Evolutionary conservation across 2,888 invertebrate species (phyloP).

Genomic region (Temnothorax ravouxi): DNA sequence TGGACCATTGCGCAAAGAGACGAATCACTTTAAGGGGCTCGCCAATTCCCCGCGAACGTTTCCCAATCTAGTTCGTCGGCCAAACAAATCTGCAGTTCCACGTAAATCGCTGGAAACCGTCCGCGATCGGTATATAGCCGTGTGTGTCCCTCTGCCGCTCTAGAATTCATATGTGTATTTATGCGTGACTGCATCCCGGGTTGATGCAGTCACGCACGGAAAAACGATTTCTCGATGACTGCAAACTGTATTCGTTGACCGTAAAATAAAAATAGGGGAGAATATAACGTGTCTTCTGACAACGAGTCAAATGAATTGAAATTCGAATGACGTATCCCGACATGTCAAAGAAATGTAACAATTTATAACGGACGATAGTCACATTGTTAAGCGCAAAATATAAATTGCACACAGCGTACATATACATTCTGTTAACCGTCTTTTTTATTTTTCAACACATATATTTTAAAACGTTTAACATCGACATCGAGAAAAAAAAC

Average conservation of each 20-base stretch:
- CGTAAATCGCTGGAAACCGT: slow-evolving; percentile 66
- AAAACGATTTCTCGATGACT: slow-evolving; percentile 54
- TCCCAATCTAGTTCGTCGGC: slow-evolving; percentile 73
- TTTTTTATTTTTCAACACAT: background rate
- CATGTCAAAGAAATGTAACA: background rate
- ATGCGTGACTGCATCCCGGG: slow-evolving; percentile 27
- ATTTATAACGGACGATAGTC: background rate
- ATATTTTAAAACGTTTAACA: background rate
- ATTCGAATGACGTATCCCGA: slow-evolving; percentile 25
- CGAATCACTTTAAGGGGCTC: slow-evolving; percentile 61
- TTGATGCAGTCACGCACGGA: background rate
- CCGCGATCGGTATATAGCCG: slow-evolving; percentile 18
- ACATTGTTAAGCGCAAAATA: background rate
- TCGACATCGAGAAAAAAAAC: too few relatives aligned
- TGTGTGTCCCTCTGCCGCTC: background rate
- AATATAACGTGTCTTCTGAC: slow-evolving; percentile 34
- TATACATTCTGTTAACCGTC: too few relatives aligned
- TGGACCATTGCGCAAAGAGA: slow-evolving; percentile 79
- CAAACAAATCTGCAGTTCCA: slow-evolving; percentile 80
- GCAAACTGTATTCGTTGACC: slow-evolving; percentile 51
- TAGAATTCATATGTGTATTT: slow-evolving; percentile 32
- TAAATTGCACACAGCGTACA: background rate
- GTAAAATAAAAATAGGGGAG: slow-evolving; percentile 53
- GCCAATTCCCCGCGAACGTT: slow-evolving; percentile 60
- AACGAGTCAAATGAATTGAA: slow-evolving; percentile 36